Evolutionary conservation across 2,113 vertebrate species (phyloP), one percentile per base, ranked within the genome.

Genomic region (Osmerus eperlanus): DNA sequence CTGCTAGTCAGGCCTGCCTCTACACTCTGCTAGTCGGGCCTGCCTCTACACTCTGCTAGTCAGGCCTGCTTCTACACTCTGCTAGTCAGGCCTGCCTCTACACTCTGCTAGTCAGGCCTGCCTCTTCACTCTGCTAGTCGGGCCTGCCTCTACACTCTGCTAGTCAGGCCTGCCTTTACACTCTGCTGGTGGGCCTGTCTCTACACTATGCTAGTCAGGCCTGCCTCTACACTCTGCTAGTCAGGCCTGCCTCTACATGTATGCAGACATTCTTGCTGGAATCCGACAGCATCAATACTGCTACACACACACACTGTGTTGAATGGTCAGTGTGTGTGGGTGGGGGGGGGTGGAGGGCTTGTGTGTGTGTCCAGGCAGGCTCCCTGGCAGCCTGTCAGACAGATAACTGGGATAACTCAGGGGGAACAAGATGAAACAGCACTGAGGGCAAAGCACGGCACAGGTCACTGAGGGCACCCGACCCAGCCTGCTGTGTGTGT

Each of bases 201-300:
- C n/a, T n/a, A n/a, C n/a, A n/a, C n/a, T n/a, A n/a, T n/a, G n/a
- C n/a, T n/a, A n/a, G n/a, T n/a, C n/a, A n/a, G n/a, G n/a, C n/a
- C n/a, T n/a, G 32, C 32, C 32, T 36, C 4, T 1, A 32, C 29
- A 32, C 29, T 32, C 29, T 32, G 58, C 65, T 66, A 32, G 1
- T 8, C 3, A 15, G 74, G 79, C 32, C 21, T 21, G 58, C 78
- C 65, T 76, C 21, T 12, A 25, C 59, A 71, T 59, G 25, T 21
- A 60, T 21, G 7, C n/a, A 25, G 8, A 60, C 19, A 13, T 21
- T 12, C 23, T 12, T 25, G 12, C 25, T 9, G 12, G 5, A 23
- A 16, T 28, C 13, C 4, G 14, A 3, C 12, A 25, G 60, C 60
- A 62, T 14, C 13, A 2, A 15, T 14, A 61, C 23, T 41, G 36